phyloP scores from a whole-genome alignment of 1,140 invertebrate species.

The Drosophila pseudoobscura region DNA sequence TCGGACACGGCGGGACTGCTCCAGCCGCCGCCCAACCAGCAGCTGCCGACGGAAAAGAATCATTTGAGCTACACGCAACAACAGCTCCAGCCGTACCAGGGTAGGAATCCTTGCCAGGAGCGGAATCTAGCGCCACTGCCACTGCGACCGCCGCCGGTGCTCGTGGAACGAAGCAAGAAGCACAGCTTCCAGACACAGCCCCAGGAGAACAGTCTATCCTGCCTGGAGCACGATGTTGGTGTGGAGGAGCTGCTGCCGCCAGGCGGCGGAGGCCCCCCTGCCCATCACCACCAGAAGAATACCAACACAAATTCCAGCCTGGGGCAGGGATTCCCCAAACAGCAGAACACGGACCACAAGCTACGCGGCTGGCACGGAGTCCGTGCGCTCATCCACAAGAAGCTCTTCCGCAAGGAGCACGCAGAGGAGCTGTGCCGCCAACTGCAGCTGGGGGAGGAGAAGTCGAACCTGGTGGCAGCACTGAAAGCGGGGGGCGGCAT shows the following conservation, averaged over 20 bases:
- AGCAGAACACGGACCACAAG: slow-evolving; percentile 82
- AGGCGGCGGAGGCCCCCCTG: slow-evolving; percentile 18
- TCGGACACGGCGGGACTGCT: slow-evolving; percentile 60
- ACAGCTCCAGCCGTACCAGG: slow-evolving; percentile 91
- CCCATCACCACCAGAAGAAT: slow-evolving; percentile 58
- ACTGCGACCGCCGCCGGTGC: slow-evolving; percentile 85
- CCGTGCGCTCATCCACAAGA: slow-evolving; percentile 78
- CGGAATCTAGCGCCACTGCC: slow-evolving; percentile 89
- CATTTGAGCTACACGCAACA: slow-evolving; percentile 80
- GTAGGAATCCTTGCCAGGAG: slow-evolving; percentile 94
- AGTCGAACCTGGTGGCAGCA: slow-evolving; percentile 74
- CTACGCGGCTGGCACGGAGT: slow-evolving; percentile 80
- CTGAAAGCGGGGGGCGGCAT: slow-evolving; percentile 4
- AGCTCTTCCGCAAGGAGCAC: slow-evolving; percentile 77
- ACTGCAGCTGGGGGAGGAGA: slow-evolving; percentile 73
- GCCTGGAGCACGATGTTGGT: slow-evolving; percentile 79
- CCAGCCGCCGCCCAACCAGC: slow-evolving; percentile 76
- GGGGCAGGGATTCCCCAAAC: slow-evolving; percentile 82
- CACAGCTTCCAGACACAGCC: slow-evolving; percentile 71
- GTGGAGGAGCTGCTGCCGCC: slow-evolving; percentile 73
- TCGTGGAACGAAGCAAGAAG: slow-evolving; percentile 88
- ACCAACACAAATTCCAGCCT: slow-evolving; percentile 48
- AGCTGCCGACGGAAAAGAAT: slow-evolving; percentile 75
- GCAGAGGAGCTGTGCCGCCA: slow-evolving; percentile 61
- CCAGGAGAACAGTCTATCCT: slow-evolving; percentile 77